Evolutionary conservation across 2,113 vertebrate species (phyloP).

Genomic region (Suricata suricatta): DNA sequence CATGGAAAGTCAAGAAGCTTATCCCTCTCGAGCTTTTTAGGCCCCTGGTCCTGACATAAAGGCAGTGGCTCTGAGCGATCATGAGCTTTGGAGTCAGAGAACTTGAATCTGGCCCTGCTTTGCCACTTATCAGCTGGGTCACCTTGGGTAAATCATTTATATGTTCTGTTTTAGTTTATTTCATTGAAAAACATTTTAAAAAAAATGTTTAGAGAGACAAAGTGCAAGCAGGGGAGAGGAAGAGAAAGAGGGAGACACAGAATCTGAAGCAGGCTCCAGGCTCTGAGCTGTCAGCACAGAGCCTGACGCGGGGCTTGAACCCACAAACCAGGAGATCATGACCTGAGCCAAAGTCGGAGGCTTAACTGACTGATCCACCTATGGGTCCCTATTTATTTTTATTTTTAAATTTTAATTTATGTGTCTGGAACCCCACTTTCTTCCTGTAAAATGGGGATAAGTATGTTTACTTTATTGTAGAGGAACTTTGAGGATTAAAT

Average conservation of each 20-base stretch:
- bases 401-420: background rate
- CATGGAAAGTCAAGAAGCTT: background rate
- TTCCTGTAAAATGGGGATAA: background rate
- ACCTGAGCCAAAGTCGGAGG: no score
- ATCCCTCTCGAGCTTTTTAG: no score
- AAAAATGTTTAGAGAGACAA: background rate
- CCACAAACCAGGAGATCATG: no score
- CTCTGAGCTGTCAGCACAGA: no score
- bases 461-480: background rate
- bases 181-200: background rate
- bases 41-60: background rate
- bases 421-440: background rate
- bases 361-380: no score
- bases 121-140: background rate
- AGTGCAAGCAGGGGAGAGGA: no score
- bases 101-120: background rate
- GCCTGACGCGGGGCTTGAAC: no score
- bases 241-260: no score
- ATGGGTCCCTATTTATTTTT: background rate
- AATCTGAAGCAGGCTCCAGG: no score
- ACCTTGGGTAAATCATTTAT: background rate
- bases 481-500: conserved; percentile 8
- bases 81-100: background rate
- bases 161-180: background rate
- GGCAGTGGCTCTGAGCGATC: background rate